These are phyloP conservation scores for Phocoena sinus DNA, from an alignment of 2,113 vertebrate species.

Conservation along the genomic window DNA sequence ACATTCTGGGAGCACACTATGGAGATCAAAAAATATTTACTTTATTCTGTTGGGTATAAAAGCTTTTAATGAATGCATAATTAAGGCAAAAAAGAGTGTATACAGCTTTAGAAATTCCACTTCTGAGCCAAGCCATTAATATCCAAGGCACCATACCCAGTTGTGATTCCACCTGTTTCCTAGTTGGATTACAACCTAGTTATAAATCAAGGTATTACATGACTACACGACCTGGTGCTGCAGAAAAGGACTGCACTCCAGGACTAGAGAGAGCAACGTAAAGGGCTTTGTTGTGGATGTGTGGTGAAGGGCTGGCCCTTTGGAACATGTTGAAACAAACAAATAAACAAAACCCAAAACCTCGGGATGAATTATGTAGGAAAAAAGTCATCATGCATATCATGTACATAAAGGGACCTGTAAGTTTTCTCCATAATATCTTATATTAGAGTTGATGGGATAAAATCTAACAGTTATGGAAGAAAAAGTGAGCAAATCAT, in stretches of 20 bases:
- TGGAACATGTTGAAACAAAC: slow-evolving; percentile 6
- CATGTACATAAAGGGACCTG: neutral
- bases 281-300: neutral
- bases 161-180: slow-evolving; percentile 85
- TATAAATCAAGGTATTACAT: slow-evolving; percentile 79
- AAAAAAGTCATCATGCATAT: neutral
- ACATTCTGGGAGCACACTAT: slow-evolving; percentile 89
- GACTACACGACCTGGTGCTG: slow-evolving; percentile 40
- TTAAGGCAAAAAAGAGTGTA: slow-evolving; percentile 86
- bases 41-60: slow-evolving; percentile 90
- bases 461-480: neutral
- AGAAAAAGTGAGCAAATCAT: neutral
- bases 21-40: slow-evolving; percentile 92
- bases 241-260: slow-evolving; percentile 18
- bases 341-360: neutral
- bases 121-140: slow-evolving; percentile 85
- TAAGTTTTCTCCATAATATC: neutral
- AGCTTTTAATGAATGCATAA: slow-evolving; percentile 92
- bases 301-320: neutral
- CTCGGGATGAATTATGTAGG: neutral
- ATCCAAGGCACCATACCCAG: slow-evolving; percentile 78
- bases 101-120: slow-evolving; percentile 84
- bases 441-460: neutral
- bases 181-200: slow-evolving; percentile 80
- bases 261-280: neutral